phyloP scores from a whole-genome alignment of 2,888 invertebrate genomes.

The Patella depressa region DNA sequence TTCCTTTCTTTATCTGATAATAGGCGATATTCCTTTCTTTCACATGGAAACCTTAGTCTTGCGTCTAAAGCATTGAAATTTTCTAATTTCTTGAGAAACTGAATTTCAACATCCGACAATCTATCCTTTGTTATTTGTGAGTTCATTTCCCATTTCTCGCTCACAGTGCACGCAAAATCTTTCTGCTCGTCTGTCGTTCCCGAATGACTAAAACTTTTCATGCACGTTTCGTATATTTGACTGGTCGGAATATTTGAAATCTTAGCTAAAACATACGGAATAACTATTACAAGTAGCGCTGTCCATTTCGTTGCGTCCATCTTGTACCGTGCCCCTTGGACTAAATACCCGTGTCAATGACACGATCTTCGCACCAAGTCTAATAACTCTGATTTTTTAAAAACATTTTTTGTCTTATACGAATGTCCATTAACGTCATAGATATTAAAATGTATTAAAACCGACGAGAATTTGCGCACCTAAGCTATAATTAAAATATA shows the following conservation, averaged over 20 bases:
- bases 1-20: background rate
- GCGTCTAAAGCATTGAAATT: background rate
- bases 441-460: too few relatives aligned
- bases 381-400: too few relatives aligned
- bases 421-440: too few relatives aligned
- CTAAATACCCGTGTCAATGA: too few relatives aligned
- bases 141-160: background rate
- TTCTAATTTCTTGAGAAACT: background rate
- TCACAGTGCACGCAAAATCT: background rate
- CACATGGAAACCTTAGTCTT: background rate
- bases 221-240: background rate
- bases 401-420: too few relatives aligned
- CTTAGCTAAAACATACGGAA: background rate
- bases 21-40: background rate
- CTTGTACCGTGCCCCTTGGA: too few relatives aligned
- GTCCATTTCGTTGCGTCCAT: too few relatives aligned
- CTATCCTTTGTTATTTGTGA: background rate
- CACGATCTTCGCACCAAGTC: too few relatives aligned
- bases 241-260: background rate
- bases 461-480: too few relatives aligned
- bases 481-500: too few relatives aligned
- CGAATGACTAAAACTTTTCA: background rate
- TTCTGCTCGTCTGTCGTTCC: background rate
- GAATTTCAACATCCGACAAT: background rate
- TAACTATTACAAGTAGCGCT: background rate